Evolutionary conservation across 1,140 invertebrate genomes (phyloP).

Genomic region (Aleiodes sp.): DNA sequence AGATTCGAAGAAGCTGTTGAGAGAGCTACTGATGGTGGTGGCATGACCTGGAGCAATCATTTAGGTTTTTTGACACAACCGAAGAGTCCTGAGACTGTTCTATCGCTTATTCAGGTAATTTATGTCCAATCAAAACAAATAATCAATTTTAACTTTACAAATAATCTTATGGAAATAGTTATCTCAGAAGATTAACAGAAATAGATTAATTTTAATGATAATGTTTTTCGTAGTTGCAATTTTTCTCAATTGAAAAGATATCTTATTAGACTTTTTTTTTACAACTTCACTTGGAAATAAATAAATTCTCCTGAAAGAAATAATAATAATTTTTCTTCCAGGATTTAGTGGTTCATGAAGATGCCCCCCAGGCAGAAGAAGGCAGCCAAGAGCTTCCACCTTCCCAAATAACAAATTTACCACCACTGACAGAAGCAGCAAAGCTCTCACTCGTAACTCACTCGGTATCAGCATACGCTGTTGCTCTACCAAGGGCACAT

Average conservation of each 20-base stretch:
- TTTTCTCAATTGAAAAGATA: too few relatives aligned
- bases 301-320: not conserved
- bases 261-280: too few relatives aligned
- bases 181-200: too few relatives aligned
- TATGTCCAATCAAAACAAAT: not conserved
- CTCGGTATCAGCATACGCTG: slow-evolving; percentile 78
- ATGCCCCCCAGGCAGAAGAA: slow-evolving; percentile 57
- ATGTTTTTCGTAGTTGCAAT: too few relatives aligned
- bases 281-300: too few relatives aligned
- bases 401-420: slow-evolving; percentile 59
- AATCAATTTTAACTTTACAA: not conserved
- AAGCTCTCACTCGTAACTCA: slow-evolving; percentile 78
- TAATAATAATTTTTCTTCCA: slow-evolving; percentile 36
- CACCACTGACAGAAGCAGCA: slow-evolving; percentile 69
- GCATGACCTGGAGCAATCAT: slow-evolving; percentile 62
- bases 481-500: slow-evolving; percentile 75
- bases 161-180: not conserved
- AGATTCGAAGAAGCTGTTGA: slow-evolving; percentile 72
- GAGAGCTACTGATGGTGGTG: slow-evolving; percentile 63
- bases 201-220: too few relatives aligned
- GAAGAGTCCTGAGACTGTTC: slow-evolving; percentile 59
- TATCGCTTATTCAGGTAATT: slow-evolving; percentile 62
- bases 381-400: slow-evolving; percentile 48
- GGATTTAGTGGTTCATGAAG: slow-evolving; percentile 66
- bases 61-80: slow-evolving; percentile 59